Evolutionary conservation across 2,113 vertebrate genomes (phyloP).

Genomic region (Podocnemis expansa): DNA sequence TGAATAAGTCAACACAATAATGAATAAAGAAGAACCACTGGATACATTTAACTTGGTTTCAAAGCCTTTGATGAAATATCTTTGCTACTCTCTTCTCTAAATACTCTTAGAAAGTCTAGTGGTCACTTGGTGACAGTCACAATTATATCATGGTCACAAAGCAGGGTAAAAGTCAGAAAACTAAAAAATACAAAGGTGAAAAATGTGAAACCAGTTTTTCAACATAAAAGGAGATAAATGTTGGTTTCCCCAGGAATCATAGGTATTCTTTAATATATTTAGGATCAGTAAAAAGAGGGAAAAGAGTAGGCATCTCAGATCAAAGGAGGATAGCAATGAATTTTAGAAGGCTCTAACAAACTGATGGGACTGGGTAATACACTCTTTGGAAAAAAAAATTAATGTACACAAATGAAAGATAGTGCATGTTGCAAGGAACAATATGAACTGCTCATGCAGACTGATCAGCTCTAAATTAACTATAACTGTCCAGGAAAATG

Average conservation of each 20-base stretch:
- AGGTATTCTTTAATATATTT: fast-evolving
- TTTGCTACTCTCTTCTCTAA: background rate
- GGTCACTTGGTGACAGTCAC: background rate
- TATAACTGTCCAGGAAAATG: background rate
- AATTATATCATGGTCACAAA: background rate
- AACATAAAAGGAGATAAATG: background rate
- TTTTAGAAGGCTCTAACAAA: background rate
- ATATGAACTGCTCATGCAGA: background rate
- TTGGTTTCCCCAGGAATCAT: background rate
- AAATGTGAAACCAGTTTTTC: background rate
- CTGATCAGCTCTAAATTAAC: background rate
- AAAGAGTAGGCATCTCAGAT: background rate
- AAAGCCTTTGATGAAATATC: background rate
- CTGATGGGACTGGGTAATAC: background rate
- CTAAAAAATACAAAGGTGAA: background rate
- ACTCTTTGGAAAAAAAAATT: background rate
- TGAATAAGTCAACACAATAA: background rate
- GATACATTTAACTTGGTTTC: background rate
- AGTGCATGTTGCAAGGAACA: background rate
- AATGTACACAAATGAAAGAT: background rate
- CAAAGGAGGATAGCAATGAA: background rate
- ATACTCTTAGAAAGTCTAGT: background rate
- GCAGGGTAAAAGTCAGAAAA: background rate
- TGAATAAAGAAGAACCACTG: background rate
- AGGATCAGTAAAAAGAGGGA: background rate